Percentiles rank a stretch among this genome's conserved stretches.
phyloP scores from a whole-genome alignment of 2,888 invertebrate genomes.

The Noctua fimbriata region DNA sequence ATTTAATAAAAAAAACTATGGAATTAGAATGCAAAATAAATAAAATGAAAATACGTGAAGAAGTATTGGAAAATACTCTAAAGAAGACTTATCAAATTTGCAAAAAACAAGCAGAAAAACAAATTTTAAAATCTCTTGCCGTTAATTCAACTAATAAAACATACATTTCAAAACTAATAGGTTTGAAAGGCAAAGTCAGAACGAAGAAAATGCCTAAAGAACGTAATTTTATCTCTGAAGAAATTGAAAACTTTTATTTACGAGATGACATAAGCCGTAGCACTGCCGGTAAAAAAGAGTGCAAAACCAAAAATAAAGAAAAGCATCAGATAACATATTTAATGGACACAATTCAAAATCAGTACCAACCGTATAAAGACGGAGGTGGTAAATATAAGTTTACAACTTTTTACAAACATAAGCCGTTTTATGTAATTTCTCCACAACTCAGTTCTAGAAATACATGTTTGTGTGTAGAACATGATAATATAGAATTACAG shows the following conservation, averaged over 20 bases:
- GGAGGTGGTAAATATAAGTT: slow-evolving; percentile 26
- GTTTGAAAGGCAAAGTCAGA: slow-evolving; percentile 6
- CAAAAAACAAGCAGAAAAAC: slow-evolving; percentile 25
- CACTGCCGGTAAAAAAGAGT: slow-evolving; percentile 37
- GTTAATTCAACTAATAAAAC: slow-evolving; percentile 17
- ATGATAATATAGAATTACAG: slow-evolving; percentile 44
- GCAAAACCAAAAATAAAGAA: slow-evolving; percentile 37
- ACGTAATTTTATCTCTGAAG: not conserved
- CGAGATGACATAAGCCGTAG: slow-evolving; percentile 23
- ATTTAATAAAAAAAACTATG: slow-evolving; percentile 25
- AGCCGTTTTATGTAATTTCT: slow-evolving; percentile 49
- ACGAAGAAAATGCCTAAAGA: slow-evolving; percentile 10
- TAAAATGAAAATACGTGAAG: slow-evolving; percentile 32
- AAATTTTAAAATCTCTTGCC: slow-evolving; percentile 19
- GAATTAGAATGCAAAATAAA: slow-evolving; percentile 27
- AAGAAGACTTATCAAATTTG: slow-evolving; percentile 18
- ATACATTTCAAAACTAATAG: slow-evolving; percentile 1
- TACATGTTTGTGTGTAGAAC: slow-evolving; percentile 52
- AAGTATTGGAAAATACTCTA: slow-evolving; percentile 29
- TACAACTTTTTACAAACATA: slow-evolving; percentile 48
- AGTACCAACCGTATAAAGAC: slow-evolving; percentile 20
- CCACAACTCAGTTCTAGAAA: slow-evolving; percentile 32
- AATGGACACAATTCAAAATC: slow-evolving; percentile 24
- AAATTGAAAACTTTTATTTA: slow-evolving; percentile 12
- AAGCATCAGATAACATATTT: slow-evolving; percentile 31